Evolutionary conservation across 2,113 vertebrate genomes (phyloP).

Genomic region (Gasterosteus nipponicus): DNA sequence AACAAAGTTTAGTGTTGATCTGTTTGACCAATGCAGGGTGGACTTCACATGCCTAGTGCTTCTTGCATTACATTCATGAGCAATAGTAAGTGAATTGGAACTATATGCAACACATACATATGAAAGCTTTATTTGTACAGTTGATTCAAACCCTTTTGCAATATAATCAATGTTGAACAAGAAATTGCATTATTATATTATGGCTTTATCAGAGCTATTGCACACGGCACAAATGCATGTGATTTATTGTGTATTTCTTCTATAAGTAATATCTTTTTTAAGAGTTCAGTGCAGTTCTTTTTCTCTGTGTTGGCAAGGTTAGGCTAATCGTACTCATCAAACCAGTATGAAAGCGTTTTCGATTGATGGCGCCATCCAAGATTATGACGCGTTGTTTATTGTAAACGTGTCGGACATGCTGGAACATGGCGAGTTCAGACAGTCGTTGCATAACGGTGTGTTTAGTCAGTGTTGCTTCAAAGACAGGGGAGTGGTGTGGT

Average conservation of each 20-base stretch:
- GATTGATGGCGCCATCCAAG: background rate
- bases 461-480: background rate
- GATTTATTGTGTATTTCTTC: background rate
- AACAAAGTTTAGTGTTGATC: background rate
- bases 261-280: background rate
- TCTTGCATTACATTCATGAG: background rate
- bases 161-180: background rate
- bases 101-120: background rate
- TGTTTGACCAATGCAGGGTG: background rate
- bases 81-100: background rate
- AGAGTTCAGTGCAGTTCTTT: background rate
- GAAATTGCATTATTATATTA: background rate
- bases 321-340: background rate
- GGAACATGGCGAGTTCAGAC: background rate
- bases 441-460: background rate
- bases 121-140: background rate
- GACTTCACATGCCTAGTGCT: background rate
- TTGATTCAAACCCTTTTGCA: background rate
- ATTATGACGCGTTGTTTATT: background rate
- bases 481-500: background rate
- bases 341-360: background rate
- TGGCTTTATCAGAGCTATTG: background rate
- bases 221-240: background rate
- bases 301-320: background rate
- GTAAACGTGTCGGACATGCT: background rate